These are phyloP conservation scores for Poeciliopsis infans DNA, from an alignment of 2,797 vertebrate genomes.

Conservation along the genomic window DNA sequence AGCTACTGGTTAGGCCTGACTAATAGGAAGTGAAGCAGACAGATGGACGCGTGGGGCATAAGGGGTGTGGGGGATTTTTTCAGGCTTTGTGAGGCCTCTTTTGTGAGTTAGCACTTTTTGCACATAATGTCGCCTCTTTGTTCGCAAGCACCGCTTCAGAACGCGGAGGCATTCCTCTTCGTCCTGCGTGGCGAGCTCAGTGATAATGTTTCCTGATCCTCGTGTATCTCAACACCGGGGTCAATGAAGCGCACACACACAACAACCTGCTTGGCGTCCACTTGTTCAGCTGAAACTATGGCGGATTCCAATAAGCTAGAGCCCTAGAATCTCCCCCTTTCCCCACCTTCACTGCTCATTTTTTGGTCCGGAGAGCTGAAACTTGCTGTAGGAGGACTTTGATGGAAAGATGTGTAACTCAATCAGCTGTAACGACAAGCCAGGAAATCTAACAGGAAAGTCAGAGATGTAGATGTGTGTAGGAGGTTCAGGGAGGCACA, in stretches of 20 bases:
- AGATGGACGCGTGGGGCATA: slow-evolving; percentile 43
- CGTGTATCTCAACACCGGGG: slow-evolving; percentile 28
- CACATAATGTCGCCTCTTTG: slow-evolving; percentile 75
- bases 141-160: slow-evolving; percentile 39
- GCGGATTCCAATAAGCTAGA: slow-evolving; percentile 13
- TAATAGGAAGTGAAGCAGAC: slow-evolving; percentile 69
- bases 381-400: slow-evolving; percentile 13
- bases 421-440: slow-evolving; percentile 52
- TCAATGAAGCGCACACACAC: not conserved
- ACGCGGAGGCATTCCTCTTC: slow-evolving; percentile 62
- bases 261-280: not conserved
- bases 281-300: slow-evolving; percentile 37
- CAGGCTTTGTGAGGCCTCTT: slow-evolving; percentile 63
- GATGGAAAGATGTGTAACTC: slow-evolving; percentile 51
- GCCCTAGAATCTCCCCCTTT: slow-evolving; percentile 33
- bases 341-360: slow-evolving; percentile 16
- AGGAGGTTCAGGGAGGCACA: slow-evolving; percentile 25
- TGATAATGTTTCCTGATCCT: slow-evolving; percentile 46
- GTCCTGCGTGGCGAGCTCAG: slow-evolving; percentile 33
- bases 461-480: slow-evolving; percentile 19
- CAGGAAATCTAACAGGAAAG: slow-evolving; percentile 56
- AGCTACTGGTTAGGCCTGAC: slow-evolving; percentile 42
- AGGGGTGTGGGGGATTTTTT: slow-evolving; percentile 35
- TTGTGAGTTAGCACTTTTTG: slow-evolving; percentile 78
- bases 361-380: slow-evolving; percentile 26